Evolutionary conservation across 2,888 invertebrate species (phyloP).

Genomic region (Hemicrepidius hirtus): DNA sequence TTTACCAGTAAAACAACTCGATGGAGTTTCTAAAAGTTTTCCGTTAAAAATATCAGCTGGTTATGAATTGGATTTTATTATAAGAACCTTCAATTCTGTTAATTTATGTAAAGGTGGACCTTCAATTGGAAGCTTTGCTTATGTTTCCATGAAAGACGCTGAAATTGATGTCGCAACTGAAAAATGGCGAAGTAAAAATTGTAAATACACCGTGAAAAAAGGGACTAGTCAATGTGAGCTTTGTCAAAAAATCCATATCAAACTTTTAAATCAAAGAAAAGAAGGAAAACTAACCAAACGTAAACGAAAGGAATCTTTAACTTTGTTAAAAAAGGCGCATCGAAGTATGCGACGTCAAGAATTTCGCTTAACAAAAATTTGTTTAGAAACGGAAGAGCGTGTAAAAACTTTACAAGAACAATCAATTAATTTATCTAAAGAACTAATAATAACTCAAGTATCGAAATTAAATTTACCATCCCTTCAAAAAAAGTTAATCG

Average conservation of each 20-base stretch:
- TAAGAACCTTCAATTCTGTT: neutral
- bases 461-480: neutral
- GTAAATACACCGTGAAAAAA: neutral
- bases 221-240: neutral
- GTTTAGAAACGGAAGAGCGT: neutral
- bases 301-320: neutral
- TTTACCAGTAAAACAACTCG: neutral
- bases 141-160: neutral
- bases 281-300: neutral
- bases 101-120: neutral
- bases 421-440: neutral
- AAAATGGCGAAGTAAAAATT: slow-evolving; percentile 5
- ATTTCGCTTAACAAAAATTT: neutral
- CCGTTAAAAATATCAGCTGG: neutral
- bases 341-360: neutral
- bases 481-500: neutral
- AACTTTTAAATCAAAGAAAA: neutral
- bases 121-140: neutral
- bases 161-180: neutral
- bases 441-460: neutral
- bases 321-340: neutral
- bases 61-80: neutral
- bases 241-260: neutral
- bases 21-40: neutral
- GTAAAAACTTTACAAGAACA: neutral